These are phyloP conservation scores for Eretmochelys imbricata DNA, from an alignment of 2,113 vertebrate genomes.

Conservation along the genomic window DNA sequence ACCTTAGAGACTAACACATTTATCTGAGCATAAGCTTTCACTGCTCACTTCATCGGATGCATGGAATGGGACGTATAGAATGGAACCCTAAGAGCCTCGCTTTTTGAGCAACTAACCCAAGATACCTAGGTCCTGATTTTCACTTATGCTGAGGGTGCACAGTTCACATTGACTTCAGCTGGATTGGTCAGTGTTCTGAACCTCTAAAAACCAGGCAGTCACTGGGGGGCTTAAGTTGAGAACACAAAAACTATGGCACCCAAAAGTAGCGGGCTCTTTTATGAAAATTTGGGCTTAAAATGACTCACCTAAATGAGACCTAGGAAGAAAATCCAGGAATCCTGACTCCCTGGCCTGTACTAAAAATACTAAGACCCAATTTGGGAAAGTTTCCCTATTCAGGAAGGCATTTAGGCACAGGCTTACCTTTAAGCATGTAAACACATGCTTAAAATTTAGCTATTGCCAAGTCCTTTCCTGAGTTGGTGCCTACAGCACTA, in stretches of 20 bases:
- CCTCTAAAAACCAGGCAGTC: neutral
- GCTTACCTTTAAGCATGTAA: neutral
- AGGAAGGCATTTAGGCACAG: neutral
- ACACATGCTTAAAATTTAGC: neutral
- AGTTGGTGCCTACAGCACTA: neutral
- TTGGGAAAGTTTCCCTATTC: neutral
- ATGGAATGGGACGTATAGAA: too few relatives aligned
- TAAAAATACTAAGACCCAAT: neutral
- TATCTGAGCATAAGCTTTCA: too few relatives aligned
- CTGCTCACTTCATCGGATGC: too few relatives aligned
- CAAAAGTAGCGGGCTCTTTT: neutral
- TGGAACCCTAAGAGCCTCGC: neutral
- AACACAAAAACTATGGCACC: neutral
- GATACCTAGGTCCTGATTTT: neutral
- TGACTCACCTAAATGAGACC: neutral
- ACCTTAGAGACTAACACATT: too few relatives aligned
- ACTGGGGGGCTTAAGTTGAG: rapidly evolving
- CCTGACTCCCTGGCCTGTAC: neutral
- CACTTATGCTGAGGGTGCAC: neutral
- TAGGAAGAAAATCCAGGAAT: neutral
- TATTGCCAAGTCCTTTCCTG: neutral
- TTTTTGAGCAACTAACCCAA: neutral
- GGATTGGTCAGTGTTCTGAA: neutral
- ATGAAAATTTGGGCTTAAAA: neutral
- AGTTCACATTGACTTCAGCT: neutral